These are phyloP conservation scores for Dasypogon diadema DNA, from an alignment of 2,888 invertebrate genomes.

Conservation along the genomic window DNA sequence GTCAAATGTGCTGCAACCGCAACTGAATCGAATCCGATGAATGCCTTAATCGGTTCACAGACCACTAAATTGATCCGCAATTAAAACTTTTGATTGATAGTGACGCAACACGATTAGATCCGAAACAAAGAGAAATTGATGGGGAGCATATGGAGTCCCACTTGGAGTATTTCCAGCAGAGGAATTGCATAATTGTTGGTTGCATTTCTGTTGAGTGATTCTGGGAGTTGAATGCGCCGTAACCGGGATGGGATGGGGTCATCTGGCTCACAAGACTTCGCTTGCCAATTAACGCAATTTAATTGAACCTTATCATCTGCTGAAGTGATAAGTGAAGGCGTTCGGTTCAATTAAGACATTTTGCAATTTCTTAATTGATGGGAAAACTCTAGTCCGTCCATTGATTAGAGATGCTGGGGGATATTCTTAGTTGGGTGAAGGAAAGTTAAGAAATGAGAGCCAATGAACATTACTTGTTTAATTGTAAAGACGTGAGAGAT, in stretches of 20 bases:
- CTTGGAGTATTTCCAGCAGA: constrained; percentile 3
- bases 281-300: constrained; percentile 32
- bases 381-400: too few species aligned
- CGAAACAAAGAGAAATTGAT: neutral
- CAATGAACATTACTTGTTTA: too few species aligned
- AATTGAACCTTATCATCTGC: constrained; percentile 13
- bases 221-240: neutral
- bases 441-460: too few species aligned
- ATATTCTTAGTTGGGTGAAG: too few species aligned
- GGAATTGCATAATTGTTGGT: constrained; percentile 5
- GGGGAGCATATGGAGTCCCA: neutral
- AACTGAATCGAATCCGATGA: constrained; percentile 2
- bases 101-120: constrained; percentile 23
- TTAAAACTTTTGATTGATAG: constrained; percentile 26
- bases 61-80: constrained; percentile 28
- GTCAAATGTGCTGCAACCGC: too few species aligned
- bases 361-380: constrained; percentile 17
- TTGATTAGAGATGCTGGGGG: too few species aligned
- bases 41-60: constrained; percentile 20
- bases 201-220: too few species aligned
- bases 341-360: constrained; percentile 11
- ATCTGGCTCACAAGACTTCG: constrained; percentile 17
- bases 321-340: constrained; percentile 22
- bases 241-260: constrained; percentile 3
- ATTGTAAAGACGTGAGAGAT: too few species aligned